Percentiles rank a stretch among this genome's conserved stretches.
These are phyloP conservation scores for Drosophila formosana DNA, from an alignment of 2,888 invertebrate species.

Conservation along the genomic window DNA sequence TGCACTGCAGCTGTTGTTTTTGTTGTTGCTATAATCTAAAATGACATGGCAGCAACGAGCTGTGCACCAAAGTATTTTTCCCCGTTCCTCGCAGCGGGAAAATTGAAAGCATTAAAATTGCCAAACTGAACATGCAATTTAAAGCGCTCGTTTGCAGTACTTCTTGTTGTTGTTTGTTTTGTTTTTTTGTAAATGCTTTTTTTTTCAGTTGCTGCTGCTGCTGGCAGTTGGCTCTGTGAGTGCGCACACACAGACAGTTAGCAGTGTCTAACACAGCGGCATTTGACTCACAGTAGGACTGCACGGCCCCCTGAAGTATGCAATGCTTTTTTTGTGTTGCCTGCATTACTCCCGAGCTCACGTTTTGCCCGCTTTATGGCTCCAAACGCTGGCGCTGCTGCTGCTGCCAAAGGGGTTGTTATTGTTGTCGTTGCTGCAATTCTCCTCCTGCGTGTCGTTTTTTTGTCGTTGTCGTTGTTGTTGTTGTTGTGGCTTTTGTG, in stretches of 20 bases:
- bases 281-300: slow-evolving; percentile 57
- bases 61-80: slow-evolving; percentile 12
- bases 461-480: slow-evolving; percentile 12
- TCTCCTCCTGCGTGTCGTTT: slow-evolving; percentile 18
- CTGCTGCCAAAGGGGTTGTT: slow-evolving; percentile 39
- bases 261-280: slow-evolving; percentile 52
- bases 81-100: slow-evolving; percentile 7
- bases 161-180: slow-evolving; percentile 9
- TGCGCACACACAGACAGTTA: slow-evolving; percentile 13
- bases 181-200: neutral
- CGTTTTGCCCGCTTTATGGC: slow-evolving; percentile 74
- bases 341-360: slow-evolving; percentile 52
- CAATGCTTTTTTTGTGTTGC: slow-evolving; percentile 56
- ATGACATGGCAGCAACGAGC: slow-evolving; percentile 52
- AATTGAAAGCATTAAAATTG: slow-evolving; percentile 73
- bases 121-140: slow-evolving; percentile 74
- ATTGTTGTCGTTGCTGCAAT: slow-evolving; percentile 27
- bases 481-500: slow-evolving; percentile 55
- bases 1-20: slow-evolving; percentile 14
- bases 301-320: slow-evolving; percentile 63
- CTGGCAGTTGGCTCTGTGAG: slow-evolving; percentile 29
- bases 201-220: slow-evolving; percentile 23
- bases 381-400: slow-evolving; percentile 48
- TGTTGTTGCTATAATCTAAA: slow-evolving; percentile 40
- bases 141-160: slow-evolving; percentile 43